Evolutionary conservation across 2,888 invertebrate genomes (phyloP).

Genomic region (Stenolophus ochropezus): DNA sequence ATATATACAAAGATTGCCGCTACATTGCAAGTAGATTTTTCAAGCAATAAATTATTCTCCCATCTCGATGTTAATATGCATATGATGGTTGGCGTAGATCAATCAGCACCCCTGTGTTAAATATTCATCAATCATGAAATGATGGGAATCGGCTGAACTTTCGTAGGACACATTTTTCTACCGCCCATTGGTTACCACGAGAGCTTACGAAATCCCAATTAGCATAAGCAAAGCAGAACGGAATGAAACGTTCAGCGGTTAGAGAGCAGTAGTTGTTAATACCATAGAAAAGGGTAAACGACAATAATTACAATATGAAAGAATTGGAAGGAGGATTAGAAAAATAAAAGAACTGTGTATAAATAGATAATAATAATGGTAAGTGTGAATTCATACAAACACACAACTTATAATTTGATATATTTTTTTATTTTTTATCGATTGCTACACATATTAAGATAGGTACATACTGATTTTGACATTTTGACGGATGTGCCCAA

Average conservation of each 20-base stretch:
- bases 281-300: too few species aligned
- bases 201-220: conserved; percentile 30
- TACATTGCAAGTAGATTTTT: neutral
- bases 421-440: too few species aligned
- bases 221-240: conserved; percentile 33
- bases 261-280: conserved; percentile 10
- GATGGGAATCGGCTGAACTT: conserved; percentile 41
- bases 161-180: conserved; percentile 39
- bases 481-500: too few species aligned
- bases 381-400: too few species aligned
- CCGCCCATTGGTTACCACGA: conserved; percentile 3
- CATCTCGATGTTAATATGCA: neutral
- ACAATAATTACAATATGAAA: too few species aligned
- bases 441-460: too few species aligned
- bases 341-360: too few species aligned
- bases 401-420: too few species aligned
- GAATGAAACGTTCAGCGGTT: neutral
- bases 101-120: conserved; percentile 42
- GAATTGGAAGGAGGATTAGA: too few species aligned
- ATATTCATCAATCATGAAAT: conserved; percentile 49
- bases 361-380: too few species aligned
- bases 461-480: too few species aligned
- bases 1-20: neutral
- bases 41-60: conserved; percentile 4
- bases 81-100: conserved; percentile 29